A percentile compares a stretch with the other conserved stretches of the same genome.
phyloP scores from a whole-genome alignment of 2,888 invertebrate species.

The Agrypnus murinus region DNA sequence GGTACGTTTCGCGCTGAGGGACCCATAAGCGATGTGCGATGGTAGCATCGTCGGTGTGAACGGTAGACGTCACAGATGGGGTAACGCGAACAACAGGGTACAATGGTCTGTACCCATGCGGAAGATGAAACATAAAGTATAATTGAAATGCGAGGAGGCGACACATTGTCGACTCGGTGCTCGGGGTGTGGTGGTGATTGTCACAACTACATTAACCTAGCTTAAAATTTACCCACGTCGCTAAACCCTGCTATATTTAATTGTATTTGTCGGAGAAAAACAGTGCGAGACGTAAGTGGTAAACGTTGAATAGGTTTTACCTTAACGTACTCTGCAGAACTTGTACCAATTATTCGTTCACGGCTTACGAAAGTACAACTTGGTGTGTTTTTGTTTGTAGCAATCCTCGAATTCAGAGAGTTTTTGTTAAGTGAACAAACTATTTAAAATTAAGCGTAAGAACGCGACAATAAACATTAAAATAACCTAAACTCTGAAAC shows the following conservation, averaged over 20 bases:
- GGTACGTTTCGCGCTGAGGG: conserved; percentile 19
- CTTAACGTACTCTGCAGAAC: conserved; percentile 24
- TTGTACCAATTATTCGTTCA: conserved; percentile 30
- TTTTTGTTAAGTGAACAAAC: conserved; percentile 15
- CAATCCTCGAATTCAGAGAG: conserved; percentile 17
- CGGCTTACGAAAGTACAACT: conserved; percentile 30
- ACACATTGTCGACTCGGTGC: conserved; percentile 58
- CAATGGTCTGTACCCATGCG: conserved; percentile 64
- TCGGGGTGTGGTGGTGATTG: conserved; percentile 48
- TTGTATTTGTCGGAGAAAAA: conserved; percentile 40
- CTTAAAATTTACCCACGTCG: conserved; percentile 44
- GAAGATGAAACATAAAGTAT: conserved; percentile 68
- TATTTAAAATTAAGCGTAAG: conserved; percentile 12
- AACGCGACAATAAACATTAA: not conserved
- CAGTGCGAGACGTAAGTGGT: conserved; percentile 14
- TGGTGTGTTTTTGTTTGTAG: conserved; percentile 25
- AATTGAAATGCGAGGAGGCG: conserved; percentile 66
- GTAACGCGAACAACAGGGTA: conserved; percentile 59
- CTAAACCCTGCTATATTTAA: conserved; percentile 31
- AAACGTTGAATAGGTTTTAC: conserved; percentile 20
- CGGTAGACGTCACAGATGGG: conserved; percentile 64
- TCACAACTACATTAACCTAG: conserved; percentile 47
- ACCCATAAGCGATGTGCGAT: conserved; percentile 40
- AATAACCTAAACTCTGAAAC: not conserved
- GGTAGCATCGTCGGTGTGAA: conserved; percentile 57